Conservation (phyloP, 2,888 invertebrate species). For the Gnatocerus cornutus region DNA sequence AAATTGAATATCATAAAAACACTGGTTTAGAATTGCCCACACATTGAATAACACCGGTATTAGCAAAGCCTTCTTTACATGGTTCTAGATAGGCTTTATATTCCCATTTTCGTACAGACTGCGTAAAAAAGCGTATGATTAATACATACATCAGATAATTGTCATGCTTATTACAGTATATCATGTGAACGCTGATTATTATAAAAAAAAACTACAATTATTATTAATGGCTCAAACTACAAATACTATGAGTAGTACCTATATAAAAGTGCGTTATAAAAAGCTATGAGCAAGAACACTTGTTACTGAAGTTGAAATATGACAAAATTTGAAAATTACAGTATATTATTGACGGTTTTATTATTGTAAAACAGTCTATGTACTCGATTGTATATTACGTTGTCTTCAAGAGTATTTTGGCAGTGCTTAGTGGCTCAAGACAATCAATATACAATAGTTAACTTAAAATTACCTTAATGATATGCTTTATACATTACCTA, state of each 20-base stretch:
- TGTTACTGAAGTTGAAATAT: conserved; percentile 37
- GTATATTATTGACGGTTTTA: conserved; percentile 35
- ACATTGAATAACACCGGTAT: conserved; percentile 32
- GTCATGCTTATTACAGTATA: conserved; percentile 26
- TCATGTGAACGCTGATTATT: conserved; percentile 24
- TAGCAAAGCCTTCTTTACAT: conserved; percentile 6
- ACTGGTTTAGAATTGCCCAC: conserved; percentile 20
- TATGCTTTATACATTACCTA: conserved; percentile 61
- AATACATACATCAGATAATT: conserved; percentile 25
- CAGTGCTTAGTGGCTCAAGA: conserved; percentile 68
- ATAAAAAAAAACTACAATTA: conserved; percentile 15
- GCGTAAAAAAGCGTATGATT: conserved; percentile 18
- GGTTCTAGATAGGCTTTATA: conserved; percentile 13
- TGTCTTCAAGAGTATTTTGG: conserved; percentile 60
- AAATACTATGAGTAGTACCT: conserved; percentile 30
- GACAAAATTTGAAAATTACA: conserved; percentile 32
- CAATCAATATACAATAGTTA: conserved; percentile 65
- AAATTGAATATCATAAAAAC: conserved; percentile 17
- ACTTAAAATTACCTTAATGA: conserved; percentile 57
- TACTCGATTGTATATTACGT: conserved; percentile 43
- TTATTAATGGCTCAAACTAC: conserved; percentile 25
- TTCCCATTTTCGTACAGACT: conserved; percentile 18
- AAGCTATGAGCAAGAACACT: conserved; percentile 50
- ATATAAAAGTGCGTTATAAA: conserved; percentile 46
- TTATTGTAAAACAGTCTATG: conserved; percentile 47